Evolutionary conservation across 2,797 vertebrate genomes (phyloP).

Genomic region (Cetoscarus ocellatus): DNA sequence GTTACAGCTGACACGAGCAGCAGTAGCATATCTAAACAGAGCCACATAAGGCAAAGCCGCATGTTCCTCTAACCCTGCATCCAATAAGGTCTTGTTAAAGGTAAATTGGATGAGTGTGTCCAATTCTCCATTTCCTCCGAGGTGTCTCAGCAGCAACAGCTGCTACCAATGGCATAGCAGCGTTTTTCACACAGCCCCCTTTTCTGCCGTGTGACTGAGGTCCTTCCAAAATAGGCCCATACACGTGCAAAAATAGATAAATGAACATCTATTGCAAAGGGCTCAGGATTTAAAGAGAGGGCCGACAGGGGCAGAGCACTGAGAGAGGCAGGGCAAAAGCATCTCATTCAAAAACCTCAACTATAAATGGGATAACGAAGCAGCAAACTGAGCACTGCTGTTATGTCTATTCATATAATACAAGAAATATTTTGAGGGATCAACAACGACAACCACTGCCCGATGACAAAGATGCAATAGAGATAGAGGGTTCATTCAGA

Average conservation of each 20-base stretch:
- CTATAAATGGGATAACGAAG: slow-evolving; percentile 70
- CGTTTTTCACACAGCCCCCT: slow-evolving; percentile 72
- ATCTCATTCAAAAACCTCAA: slow-evolving; percentile 62
- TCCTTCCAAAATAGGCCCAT: slow-evolving; percentile 83
- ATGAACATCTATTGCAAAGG: slow-evolving; percentile 82
- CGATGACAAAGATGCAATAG: slow-evolving; percentile 42
- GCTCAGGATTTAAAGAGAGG: slow-evolving; percentile 72
- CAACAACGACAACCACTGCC: slow-evolving; percentile 30
- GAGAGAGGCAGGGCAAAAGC: slow-evolving; percentile 54
- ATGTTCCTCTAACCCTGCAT: slow-evolving; percentile 81
- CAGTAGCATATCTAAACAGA: slow-evolving; percentile 64
- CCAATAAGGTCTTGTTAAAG: slow-evolving; percentile 89
- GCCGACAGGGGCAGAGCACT: slow-evolving; percentile 53
- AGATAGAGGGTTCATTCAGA: slow-evolving; percentile 22
- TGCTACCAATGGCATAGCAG: slow-evolving; percentile 84
- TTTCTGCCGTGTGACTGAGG: slow-evolving; percentile 76
- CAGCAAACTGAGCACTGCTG: slow-evolving; percentile 54
- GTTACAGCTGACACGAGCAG: slow-evolving; percentile 28
- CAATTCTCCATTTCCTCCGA: slow-evolving; percentile 86
- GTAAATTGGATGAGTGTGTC: slow-evolving; percentile 88
- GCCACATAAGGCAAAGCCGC: slow-evolving; percentile 76
- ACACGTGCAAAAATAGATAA: slow-evolving; percentile 83
- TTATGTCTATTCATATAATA: slow-evolving; percentile 51
- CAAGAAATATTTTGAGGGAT: slow-evolving; percentile 35
- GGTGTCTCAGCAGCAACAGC: slow-evolving; percentile 85